Evolutionary conservation across 2,797 vertebrate species (phyloP).

Genomic region (Mus spretus): DNA sequence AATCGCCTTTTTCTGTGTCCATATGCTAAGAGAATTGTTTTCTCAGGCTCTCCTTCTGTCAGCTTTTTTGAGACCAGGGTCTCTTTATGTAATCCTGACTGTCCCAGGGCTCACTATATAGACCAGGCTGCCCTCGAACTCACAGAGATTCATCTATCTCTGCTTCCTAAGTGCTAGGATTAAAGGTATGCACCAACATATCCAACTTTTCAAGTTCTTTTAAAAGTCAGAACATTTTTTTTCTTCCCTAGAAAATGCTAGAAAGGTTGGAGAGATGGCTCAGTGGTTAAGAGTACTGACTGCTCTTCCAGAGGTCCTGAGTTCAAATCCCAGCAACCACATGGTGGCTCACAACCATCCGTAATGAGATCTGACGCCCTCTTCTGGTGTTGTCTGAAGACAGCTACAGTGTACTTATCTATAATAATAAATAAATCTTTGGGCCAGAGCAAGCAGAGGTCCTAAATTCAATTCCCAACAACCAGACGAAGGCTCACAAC

Average conservation of each 20-base stretch:
- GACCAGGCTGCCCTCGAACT: background rate
- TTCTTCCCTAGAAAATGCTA: conserved; percentile 33
- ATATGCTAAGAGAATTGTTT: conserved; percentile 23
- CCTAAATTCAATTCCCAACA: no score
- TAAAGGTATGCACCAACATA: background rate
- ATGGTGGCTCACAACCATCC: no score
- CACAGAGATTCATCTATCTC: background rate
- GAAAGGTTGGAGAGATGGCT: background rate
- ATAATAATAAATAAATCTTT: no score
- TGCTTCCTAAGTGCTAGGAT: background rate
- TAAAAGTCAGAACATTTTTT: conserved; percentile 39
- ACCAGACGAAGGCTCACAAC: no score
- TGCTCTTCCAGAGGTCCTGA: no score
- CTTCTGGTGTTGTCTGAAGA: no score
- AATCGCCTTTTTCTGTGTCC: conserved; percentile 51
- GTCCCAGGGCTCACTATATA: background rate
- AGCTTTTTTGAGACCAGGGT: background rate
- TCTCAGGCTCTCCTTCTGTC: background rate
- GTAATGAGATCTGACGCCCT: no score
- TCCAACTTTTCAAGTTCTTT: background rate
- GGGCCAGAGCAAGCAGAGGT: no score
- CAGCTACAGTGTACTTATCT: no score
- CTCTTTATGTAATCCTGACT: background rate
- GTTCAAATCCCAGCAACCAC: no score
- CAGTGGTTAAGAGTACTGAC: no score